Evolutionary conservation across 37 sponge, comb jelly and placozoan species (phyloP).

Genomic region (Chondrilla cf. caribensis): DNA sequence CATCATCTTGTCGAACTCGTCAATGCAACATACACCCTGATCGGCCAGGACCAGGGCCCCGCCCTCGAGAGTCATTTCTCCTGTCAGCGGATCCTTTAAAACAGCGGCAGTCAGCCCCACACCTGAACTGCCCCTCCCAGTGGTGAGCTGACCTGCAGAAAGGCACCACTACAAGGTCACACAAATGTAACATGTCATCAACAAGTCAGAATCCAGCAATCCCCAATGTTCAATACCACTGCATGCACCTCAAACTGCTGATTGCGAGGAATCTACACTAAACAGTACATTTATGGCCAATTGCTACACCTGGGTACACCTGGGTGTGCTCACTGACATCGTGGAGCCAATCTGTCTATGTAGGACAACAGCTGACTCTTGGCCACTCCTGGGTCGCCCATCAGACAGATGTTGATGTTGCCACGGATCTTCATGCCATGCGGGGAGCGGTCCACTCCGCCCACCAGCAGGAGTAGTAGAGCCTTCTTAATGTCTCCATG

Average conservation of each 20-base stretch:
- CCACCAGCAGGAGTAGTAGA: conserved; percentile 89
- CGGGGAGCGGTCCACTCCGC: conserved; percentile 92
- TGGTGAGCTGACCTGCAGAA: conserved; percentile 88
- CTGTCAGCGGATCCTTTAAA: conserved; percentile 93
- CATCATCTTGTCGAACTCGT: conserved; percentile 99
- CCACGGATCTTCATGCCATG: conserved; percentile 99
- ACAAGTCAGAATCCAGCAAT: too few species aligned
- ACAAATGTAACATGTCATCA: neutral
- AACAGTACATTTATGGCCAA: too few species aligned
- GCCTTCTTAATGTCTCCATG: conserved; percentile 99
- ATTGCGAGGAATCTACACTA: too few species aligned
- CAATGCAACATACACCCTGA: conserved; percentile 97
- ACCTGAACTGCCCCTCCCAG: conserved; percentile 97
- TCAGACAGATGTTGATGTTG: conserved; percentile 93
- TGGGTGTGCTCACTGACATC: conserved; percentile 63
- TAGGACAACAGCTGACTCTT: conserved; percentile 97
- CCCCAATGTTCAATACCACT: too few species aligned
- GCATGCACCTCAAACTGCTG: neutral
- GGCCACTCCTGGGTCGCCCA: conserved; percentile 99
- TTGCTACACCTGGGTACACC: too few species aligned
- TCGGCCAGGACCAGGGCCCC: conserved; percentile 98
- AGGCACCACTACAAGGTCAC: neutral
- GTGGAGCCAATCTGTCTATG: conserved; percentile 92
- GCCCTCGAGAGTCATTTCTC: conserved; percentile 96
- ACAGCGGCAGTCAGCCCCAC: conserved; percentile 99